Evolutionary conservation across 2,797 vertebrate species (phyloP).

Genomic region (Pantherophis vulpinus): DNA sequence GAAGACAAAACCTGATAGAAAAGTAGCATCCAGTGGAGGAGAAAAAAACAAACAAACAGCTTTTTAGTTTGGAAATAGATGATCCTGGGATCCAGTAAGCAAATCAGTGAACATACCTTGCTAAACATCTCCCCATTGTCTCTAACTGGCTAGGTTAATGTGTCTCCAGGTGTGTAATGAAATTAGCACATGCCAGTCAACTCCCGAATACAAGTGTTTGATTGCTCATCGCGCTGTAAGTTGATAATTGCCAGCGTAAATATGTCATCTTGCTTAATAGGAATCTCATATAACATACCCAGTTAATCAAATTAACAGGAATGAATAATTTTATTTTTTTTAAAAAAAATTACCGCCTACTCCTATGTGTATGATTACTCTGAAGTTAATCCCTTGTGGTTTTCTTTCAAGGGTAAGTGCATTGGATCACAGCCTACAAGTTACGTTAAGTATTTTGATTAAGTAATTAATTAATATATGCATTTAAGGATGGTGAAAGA

Average conservation of each 20-base stretch:
- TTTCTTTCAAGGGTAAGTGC: background rate
- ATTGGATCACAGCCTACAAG: background rate
- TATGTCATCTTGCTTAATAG: conserved; percentile 39
- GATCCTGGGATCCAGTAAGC: background rate
- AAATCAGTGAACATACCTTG: background rate
- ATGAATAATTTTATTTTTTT: conserved; percentile 9
- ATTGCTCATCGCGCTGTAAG: conserved; percentile 50
- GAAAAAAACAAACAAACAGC: background rate
- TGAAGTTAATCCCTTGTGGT: background rate
- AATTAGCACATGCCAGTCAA: conserved; percentile 45
- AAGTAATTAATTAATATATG: background rate
- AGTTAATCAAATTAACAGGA: conserved; percentile 28
- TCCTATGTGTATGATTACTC: background rate
- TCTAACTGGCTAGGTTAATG: background rate
- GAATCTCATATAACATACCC: background rate
- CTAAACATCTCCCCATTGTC: background rate
- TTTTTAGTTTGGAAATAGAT: background rate
- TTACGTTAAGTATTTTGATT: background rate
- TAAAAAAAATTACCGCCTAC: background rate
- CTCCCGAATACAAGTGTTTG: conserved; percentile 52
- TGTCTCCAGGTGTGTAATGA: background rate
- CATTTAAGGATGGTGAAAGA: background rate
- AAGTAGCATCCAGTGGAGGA: background rate
- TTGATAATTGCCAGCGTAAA: conserved; percentile 55
- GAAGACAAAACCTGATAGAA: background rate